Conservation (phyloP, 2,797 vertebrate genomes). For the Acanthiza pusilla region DNA sequence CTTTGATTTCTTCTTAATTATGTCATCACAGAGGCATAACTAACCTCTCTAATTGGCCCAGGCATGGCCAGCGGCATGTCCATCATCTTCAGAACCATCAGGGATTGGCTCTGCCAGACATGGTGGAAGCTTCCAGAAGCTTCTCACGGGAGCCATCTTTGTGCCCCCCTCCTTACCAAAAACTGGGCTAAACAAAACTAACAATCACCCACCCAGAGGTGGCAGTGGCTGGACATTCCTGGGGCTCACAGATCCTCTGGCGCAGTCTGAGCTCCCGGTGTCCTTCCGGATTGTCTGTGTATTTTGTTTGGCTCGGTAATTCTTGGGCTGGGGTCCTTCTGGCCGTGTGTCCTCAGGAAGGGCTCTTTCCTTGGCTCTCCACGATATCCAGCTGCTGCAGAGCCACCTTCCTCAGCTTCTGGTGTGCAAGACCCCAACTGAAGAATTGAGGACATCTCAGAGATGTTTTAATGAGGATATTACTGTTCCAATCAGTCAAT, state of each 20-base stretch:
- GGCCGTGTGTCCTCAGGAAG: accelerated
- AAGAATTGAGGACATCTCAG: not conserved
- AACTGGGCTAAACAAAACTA: too few relatives aligned
- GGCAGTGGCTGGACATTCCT: not conserved
- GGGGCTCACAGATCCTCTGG: not conserved
- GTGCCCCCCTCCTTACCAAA: too few relatives aligned
- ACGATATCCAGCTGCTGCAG: accelerated
- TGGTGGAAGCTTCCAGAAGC: too few relatives aligned
- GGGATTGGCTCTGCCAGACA: too few relatives aligned
- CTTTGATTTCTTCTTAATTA: too few relatives aligned
- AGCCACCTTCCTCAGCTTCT: not conserved
- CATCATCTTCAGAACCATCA: too few relatives aligned
- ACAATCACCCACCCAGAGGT: not conserved
- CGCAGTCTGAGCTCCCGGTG: accelerated
- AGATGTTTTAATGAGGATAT: not conserved
- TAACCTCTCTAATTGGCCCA: too few relatives aligned
- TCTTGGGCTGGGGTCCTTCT: not conserved
- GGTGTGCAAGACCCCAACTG: not conserved
- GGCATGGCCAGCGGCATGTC: too few relatives aligned
- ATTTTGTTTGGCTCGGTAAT: not conserved
- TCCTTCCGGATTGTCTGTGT: accelerated
- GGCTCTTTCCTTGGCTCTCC: not conserved
- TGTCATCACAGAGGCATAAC: too few relatives aligned
- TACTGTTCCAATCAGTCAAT: not conserved
- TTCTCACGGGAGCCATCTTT: too few relatives aligned